Evolutionary conservation across 2,113 vertebrate species (phyloP).

Genomic region (Sisor rabdophorus): DNA sequence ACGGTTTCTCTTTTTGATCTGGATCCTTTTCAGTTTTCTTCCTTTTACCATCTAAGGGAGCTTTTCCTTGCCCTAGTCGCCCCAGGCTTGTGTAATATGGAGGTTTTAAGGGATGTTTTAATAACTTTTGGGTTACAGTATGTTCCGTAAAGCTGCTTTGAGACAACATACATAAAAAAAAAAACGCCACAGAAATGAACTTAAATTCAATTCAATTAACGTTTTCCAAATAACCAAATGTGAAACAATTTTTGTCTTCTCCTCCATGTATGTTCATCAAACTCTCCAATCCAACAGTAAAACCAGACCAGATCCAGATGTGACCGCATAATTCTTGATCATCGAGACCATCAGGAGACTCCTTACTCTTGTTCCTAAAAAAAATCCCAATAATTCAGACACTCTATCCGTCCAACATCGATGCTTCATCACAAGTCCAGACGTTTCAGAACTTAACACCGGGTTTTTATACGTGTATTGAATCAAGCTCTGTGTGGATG

Average conservation of each 20-base stretch:
- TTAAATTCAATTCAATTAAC: not conserved
- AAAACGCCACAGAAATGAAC: not conserved
- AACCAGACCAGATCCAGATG: not conserved
- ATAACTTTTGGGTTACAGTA: too few species aligned
- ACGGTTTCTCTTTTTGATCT: too few species aligned
- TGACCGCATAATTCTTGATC: not conserved
- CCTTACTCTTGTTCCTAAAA: not conserved
- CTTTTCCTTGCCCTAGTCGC: too few species aligned
- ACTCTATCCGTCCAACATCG: not conserved
- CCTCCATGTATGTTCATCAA: slow-evolving; percentile 6
- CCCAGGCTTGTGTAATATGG: too few species aligned
- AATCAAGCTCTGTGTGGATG: not conserved
- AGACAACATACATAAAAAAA: too few species aligned
- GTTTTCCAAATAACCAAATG: too few species aligned
- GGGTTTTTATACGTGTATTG: slow-evolving; percentile 3
- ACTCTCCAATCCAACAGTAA: not conserved
- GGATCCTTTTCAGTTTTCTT: too few species aligned
- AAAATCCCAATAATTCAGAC: not conserved
- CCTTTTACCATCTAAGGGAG: too few species aligned
- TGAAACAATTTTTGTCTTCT: not conserved
- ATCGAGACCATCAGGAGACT: not conserved
- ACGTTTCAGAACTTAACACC: slow-evolving; percentile 2
- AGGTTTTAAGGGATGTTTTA: too few species aligned
- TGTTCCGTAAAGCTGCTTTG: too few species aligned
- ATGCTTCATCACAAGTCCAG: slow-evolving; percentile 6